Conservation (phyloP, 2,888 invertebrate genomes). For the Chaitophorus viminalis region DNA sequence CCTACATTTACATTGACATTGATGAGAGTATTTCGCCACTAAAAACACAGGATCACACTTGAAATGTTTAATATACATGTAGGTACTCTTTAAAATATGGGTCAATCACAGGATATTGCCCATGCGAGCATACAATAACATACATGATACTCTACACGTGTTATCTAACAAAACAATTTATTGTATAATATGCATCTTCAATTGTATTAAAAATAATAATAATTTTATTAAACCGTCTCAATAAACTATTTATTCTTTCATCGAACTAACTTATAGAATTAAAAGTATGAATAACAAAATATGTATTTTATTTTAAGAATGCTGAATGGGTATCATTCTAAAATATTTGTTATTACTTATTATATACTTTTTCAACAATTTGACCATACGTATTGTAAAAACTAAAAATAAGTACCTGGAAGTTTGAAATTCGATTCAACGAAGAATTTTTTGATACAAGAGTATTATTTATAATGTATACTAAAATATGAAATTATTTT, state of each 20-base stretch:
- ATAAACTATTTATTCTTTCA: not conserved
- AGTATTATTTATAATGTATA: constrained; percentile 14
- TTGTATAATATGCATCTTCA: not conserved
- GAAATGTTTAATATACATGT: not conserved
- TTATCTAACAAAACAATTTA: not conserved
- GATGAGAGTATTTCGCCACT: constrained; percentile 48
- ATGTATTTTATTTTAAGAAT: not conserved
- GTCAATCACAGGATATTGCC: constrained; percentile 19
- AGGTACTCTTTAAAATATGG: not conserved
- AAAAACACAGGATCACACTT: constrained; percentile 22
- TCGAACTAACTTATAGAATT: not conserved
- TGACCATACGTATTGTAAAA: not conserved
- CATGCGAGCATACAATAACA: constrained; percentile 1
- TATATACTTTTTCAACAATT: not conserved
- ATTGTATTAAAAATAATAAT: not conserved
- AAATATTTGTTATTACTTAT: not conserved
- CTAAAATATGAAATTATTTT: constrained; percentile 25
- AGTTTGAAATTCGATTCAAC: constrained; percentile 19
- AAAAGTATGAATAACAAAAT: not conserved
- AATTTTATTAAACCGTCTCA: not conserved
- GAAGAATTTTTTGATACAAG: not conserved
- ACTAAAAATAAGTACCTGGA: not conserved
- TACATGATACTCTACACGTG: constrained; percentile 18
- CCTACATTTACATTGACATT: constrained; percentile 47
- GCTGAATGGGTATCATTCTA: not conserved